Evolutionary conservation across 2,797 vertebrate species (phyloP).

Genomic region (Dromococcyx pavoninus): DNA sequence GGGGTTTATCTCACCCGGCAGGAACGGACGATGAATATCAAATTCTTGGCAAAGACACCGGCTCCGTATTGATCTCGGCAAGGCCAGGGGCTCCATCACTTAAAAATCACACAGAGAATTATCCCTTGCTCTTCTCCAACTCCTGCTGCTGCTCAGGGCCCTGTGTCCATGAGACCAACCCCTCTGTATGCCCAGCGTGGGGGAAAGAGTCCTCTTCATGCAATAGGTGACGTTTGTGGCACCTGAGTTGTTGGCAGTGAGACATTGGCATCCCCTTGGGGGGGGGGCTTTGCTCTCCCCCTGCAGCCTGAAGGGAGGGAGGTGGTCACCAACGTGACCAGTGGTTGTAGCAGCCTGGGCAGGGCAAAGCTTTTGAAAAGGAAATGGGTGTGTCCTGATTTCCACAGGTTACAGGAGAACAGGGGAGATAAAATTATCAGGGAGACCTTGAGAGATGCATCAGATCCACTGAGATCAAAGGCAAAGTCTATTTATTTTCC

Average conservation of each 20-base stretch:
- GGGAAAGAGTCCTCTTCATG: not conserved
- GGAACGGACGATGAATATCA: not conserved
- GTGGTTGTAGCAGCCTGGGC: not conserved
- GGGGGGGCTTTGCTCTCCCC: not conserved
- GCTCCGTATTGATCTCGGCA: not conserved
- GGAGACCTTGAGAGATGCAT: not conserved
- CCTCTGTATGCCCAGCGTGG: accelerated
- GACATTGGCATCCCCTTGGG: not conserved
- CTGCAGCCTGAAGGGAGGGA: accelerated
- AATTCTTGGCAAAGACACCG: not conserved
- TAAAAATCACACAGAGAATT: not conserved
- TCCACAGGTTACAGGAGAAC: not conserved
- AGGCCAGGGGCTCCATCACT: not conserved
- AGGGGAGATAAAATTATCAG: not conserved
- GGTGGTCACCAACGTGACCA: accelerated
- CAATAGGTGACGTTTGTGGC: not conserved
- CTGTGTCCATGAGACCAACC: not conserved
- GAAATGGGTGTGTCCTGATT: not conserved
- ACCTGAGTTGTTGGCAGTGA: accelerated
- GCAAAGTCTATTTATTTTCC: not conserved
- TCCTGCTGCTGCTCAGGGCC: not conserved
- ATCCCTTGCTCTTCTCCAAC: not conserved
- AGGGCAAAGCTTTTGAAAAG: not conserved
- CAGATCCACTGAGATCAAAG: not conserved
- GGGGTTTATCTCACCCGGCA: not conserved